These are phyloP conservation scores for Ctenopoma multispine DNA, from an alignment of 2,797 vertebrate genomes.

Conservation along the genomic window DNA sequence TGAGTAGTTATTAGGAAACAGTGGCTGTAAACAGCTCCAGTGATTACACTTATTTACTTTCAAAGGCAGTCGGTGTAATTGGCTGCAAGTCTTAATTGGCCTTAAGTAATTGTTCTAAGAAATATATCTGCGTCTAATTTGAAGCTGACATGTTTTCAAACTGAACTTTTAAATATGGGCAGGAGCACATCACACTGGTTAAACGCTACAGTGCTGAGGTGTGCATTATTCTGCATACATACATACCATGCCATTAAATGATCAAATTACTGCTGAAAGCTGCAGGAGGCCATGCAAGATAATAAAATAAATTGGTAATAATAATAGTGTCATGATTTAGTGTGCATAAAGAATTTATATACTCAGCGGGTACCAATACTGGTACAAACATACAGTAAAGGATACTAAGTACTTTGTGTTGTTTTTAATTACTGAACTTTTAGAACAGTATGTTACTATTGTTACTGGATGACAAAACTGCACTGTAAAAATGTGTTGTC, in stretches of 20 bases:
- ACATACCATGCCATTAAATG: background rate
- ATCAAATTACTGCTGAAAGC: background rate
- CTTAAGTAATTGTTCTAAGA: conserved; percentile 45
- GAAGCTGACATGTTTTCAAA: background rate
- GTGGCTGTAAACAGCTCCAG: conserved; percentile 28
- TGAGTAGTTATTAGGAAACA: conserved; percentile 39
- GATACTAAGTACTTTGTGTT: too few relatives aligned
- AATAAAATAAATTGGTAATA: too few relatives aligned
- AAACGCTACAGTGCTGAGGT: background rate
- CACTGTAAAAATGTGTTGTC: too few relatives aligned
- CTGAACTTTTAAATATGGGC: background rate
- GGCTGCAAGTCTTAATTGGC: conserved; percentile 42
- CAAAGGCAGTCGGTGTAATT: conserved; percentile 42
- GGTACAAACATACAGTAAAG: too few relatives aligned
- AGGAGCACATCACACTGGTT: background rate
- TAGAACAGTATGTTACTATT: too few relatives aligned
- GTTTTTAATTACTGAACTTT: too few relatives aligned
- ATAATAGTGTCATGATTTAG: background rate
- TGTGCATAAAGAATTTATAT: background rate
- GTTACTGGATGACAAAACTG: too few relatives aligned
- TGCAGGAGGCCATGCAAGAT: background rate
- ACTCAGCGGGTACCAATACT: too few relatives aligned
- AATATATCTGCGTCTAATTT: conserved; percentile 41
- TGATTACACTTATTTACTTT: conserved; percentile 36
- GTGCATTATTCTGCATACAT: background rate